phyloP scores from a whole-genome alignment of 2,888 invertebrate species.

The Drosophila heteroneura region DNA sequence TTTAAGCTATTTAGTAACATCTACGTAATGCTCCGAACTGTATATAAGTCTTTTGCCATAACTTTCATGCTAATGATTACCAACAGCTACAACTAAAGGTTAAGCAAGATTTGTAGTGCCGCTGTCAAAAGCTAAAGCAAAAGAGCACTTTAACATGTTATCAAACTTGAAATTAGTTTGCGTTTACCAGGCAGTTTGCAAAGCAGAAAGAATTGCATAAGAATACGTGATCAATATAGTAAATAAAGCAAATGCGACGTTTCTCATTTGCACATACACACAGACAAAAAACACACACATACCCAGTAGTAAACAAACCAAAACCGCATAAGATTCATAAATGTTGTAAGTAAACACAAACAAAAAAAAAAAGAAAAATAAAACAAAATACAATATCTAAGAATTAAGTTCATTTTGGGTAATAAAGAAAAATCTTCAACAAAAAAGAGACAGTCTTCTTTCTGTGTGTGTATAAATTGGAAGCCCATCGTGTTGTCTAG shows the following conservation, averaged over 20 bases:
- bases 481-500: not conserved
- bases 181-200: not conserved
- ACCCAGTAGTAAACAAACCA: constrained; percentile 27
- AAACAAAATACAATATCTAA: constrained; percentile 25
- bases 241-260: constrained; percentile 7
- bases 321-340: constrained; percentile 56
- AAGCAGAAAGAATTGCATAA: constrained; percentile 12
- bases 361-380: constrained; percentile 3
- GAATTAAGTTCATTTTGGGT: constrained; percentile 71
- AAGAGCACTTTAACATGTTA: not conserved
- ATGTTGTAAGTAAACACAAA: constrained; percentile 62
- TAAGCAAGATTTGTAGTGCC: constrained; percentile 5
- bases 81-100: constrained; percentile 14
- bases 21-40: constrained; percentile 31
- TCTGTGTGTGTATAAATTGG: not conserved
- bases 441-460: constrained; percentile 28
- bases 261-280: constrained; percentile 12
- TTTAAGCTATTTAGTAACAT: constrained; percentile 8
- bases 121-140: constrained; percentile 1
- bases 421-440: constrained; percentile 68
- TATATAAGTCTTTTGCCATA: constrained; percentile 35
- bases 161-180: not conserved
- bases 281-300: constrained; percentile 9
- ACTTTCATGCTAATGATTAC: constrained; percentile 6
- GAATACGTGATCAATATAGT: constrained; percentile 23